These are phyloP conservation scores for Microplitis deprimator DNA, from an alignment of 2,888 invertebrate species.

Conservation along the genomic window DNA sequence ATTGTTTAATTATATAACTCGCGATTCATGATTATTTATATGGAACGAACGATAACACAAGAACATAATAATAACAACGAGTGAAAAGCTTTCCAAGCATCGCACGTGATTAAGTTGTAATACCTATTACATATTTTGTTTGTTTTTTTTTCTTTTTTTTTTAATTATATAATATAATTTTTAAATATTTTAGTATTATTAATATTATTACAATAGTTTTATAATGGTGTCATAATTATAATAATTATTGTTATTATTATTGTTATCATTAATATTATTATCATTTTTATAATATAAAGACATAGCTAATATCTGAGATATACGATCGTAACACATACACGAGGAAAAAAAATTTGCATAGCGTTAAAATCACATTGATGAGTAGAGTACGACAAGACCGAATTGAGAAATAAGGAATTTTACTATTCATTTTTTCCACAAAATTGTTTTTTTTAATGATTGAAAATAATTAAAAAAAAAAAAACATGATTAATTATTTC, in stretches of 20 bases:
- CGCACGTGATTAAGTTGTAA: conserved; percentile 51
- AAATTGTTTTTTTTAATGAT: not conserved
- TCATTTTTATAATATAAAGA: conserved; percentile 51
- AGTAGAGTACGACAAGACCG: conserved; percentile 56
- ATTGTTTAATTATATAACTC: conserved; percentile 33
- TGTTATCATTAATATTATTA: conserved; percentile 44
- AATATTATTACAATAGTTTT: conserved; percentile 1
- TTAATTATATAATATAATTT: conserved; percentile 32
- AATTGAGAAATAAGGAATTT: conserved; percentile 45
- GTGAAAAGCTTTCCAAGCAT: conserved; percentile 53
- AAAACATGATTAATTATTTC: conserved; percentile 9
- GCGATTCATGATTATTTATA: conserved; percentile 25
- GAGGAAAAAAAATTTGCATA: conserved; percentile 65
- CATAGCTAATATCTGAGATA: conserved; percentile 55
- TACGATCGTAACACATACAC: conserved; percentile 68
- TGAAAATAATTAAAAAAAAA: conserved; percentile 38
- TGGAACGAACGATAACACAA: conserved; percentile 20
- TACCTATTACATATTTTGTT: conserved; percentile 47
- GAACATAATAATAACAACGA: conserved; percentile 48
- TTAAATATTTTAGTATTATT: conserved; percentile 46
- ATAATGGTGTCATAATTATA: conserved; percentile 44
- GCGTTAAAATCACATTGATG: conserved; percentile 68
- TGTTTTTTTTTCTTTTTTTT: conserved; percentile 42
- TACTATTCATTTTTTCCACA: not conserved
- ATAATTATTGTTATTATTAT: conserved; percentile 45